Conservation (phyloP, 2,113 vertebrate species). For the Abramis brama region DNA sequence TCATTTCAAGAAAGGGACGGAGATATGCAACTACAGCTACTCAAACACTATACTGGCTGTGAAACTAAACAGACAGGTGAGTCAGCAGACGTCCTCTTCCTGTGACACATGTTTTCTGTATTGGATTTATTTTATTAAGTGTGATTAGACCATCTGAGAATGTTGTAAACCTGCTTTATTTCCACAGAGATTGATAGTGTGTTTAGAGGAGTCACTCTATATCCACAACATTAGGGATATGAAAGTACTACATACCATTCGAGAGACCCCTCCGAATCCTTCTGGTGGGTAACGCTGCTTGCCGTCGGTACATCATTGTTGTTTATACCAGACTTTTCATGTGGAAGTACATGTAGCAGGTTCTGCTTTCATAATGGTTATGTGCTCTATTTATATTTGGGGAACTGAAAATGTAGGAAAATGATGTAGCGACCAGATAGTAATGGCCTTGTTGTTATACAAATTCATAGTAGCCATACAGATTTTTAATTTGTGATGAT, state of each 20-base stretch:
- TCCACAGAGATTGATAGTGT: slow-evolving; percentile 92
- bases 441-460: neutral
- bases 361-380: neutral
- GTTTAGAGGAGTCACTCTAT: slow-evolving; percentile 97
- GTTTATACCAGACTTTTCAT: neutral
- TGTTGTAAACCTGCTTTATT: slow-evolving; percentile 25
- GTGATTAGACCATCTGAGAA: neutral
- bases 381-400: slow-evolving; percentile 6
- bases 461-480: neutral
- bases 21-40: slow-evolving; percentile 99
- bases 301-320: neutral
- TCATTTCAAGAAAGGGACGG: slow-evolving; percentile 99
- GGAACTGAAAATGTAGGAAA: neutral
- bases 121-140: neutral
- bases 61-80: slow-evolving; percentile 95
- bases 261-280: slow-evolving; percentile 93
- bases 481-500: neutral
- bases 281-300: neutral
- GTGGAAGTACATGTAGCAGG: neutral
- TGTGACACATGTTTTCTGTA: neutral
- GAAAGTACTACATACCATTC: slow-evolving; percentile 99
- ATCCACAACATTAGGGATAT: slow-evolving; percentile 99
- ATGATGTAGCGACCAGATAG: neutral
- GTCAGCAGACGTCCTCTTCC: neutral
- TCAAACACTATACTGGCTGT: slow-evolving; percentile 98